phyloP scores from a whole-genome alignment of 2,113 vertebrate species.

The Ellobius talpinus region DNA sequence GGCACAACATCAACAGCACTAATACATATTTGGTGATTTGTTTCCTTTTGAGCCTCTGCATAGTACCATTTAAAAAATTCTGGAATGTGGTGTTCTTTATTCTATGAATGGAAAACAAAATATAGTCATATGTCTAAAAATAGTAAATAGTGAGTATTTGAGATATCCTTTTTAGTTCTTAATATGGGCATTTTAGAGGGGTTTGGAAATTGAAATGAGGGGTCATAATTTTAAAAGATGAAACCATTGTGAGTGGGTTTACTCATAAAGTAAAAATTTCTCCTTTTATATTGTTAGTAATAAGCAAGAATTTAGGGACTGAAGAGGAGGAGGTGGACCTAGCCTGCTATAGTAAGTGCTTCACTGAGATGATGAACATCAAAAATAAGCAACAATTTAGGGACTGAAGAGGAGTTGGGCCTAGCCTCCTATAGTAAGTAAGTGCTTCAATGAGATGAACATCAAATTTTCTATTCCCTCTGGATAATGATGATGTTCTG shows the following conservation, averaged over 20 bases:
- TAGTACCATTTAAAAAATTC: slow-evolving; percentile 25
- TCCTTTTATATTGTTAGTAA: not conserved
- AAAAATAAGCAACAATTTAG: too few species aligned
- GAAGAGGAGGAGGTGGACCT: not conserved
- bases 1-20: not conserved
- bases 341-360: not conserved
- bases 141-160: not conserved
- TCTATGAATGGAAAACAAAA: not conserved
- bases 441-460: too few species aligned
- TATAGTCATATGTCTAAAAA: not conserved
- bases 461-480: not conserved
- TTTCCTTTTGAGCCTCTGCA: slow-evolving; percentile 16
- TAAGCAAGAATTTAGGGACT: not conserved
- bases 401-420: too few species aligned
- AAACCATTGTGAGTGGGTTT: not conserved
- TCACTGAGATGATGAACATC: too few species aligned
- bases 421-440: too few species aligned
- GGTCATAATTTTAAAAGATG: slow-evolving; percentile 27
- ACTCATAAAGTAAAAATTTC: not conserved
- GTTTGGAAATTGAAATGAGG: not conserved
- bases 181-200: not conserved
- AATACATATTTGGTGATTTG: not conserved
- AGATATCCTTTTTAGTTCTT: not conserved
- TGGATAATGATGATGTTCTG: not conserved
- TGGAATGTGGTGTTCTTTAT: not conserved